Evolutionary conservation across 2,797 vertebrate species (phyloP).

Genomic region (Amniataba percoides): DNA sequence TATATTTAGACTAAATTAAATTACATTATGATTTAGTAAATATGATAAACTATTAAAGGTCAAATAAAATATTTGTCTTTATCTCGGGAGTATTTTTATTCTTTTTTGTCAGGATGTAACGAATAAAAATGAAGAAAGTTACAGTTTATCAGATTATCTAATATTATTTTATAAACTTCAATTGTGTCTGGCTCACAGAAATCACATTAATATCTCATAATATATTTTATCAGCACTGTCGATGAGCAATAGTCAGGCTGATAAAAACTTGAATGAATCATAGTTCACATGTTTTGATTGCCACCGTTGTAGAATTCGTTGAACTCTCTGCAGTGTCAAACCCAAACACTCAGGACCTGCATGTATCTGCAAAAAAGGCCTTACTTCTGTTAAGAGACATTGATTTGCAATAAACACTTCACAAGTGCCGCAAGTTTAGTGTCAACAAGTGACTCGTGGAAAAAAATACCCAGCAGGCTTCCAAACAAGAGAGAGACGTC

Average conservation of each 20-base stretch:
- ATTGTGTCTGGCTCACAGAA: neutral
- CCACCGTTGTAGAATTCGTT: constrained; percentile 16
- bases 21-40: neutral
- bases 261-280: neutral
- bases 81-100: neutral
- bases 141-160: neutral
- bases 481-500: neutral
- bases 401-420: constrained; percentile 70
- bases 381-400: constrained; percentile 30
- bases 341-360: constrained; percentile 48
- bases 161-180: neutral
- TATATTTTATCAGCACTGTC: no score
- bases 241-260: neutral
- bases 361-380: constrained; percentile 31
- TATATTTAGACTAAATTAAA: neutral
- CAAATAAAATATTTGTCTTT: neutral
- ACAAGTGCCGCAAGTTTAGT: constrained; percentile 56
- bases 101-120: neutral
- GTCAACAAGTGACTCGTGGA: constrained; percentile 67
- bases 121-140: neutral
- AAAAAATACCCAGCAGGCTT: constrained; percentile 12
- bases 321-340: constrained; percentile 49
- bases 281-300: neutral
- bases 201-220: neutral
- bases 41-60: neutral